Evolutionary conservation across 2,888 invertebrate genomes (phyloP).

Genomic region (Morinoia aosen): DNA sequence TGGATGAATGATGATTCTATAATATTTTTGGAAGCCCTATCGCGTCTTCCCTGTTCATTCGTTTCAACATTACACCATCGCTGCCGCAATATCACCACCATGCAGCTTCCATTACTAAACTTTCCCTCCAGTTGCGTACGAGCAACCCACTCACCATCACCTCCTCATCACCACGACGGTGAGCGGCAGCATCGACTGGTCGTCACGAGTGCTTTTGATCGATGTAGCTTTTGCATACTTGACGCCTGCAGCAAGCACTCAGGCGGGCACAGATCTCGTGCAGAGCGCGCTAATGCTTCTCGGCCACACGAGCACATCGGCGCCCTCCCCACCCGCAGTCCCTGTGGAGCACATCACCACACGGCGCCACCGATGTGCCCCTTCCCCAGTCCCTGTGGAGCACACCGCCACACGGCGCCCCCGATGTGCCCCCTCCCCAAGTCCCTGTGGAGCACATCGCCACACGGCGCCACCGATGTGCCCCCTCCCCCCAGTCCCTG

Average conservation of each 20-base stretch:
- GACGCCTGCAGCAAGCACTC: background rate
- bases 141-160: background rate
- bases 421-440: background rate
- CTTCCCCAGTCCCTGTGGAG: background rate
- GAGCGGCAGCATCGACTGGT: background rate
- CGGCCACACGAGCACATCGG: background rate
- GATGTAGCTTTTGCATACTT: slow-evolving; percentile 34
- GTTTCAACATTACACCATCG: too few relatives aligned
- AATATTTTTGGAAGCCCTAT: too few relatives aligned
- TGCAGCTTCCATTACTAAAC: background rate
- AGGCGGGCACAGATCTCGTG: background rate
- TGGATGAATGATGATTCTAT: background rate
- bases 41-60: too few relatives aligned
- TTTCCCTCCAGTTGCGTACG: background rate
- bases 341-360: too few relatives aligned
- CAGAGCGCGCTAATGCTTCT: background rate
- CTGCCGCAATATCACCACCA: too few relatives aligned
- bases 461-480: background rate
- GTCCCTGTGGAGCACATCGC: too few relatives aligned
- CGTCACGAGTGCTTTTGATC: slow-evolving; percentile 30
- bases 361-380: background rate
- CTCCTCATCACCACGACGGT: background rate
- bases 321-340: background rate
- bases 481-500: background rate
- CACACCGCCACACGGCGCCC: background rate